Evolutionary conservation across 2,797 vertebrate genomes (phyloP).

Genomic region (Anguilla pacifica): DNA sequence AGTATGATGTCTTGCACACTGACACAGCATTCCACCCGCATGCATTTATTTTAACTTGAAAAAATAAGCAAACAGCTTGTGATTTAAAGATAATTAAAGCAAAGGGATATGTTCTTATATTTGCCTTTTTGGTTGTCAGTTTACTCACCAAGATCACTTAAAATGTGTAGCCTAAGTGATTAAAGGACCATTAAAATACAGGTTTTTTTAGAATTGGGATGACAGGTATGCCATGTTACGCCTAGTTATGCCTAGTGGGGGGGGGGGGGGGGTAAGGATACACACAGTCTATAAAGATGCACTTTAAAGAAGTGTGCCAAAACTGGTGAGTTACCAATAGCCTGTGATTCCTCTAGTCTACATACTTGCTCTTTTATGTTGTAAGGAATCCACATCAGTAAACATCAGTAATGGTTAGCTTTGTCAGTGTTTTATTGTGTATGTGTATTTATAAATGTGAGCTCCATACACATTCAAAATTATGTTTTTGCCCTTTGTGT

Average conservation of each 20-base stretch:
- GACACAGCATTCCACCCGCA: too few relatives aligned
- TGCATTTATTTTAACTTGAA: too few relatives aligned
- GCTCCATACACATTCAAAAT: neutral
- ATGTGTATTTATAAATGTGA: neutral
- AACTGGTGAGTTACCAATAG: neutral
- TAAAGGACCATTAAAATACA: too few relatives aligned
- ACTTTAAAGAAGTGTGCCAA: constrained; percentile 15
- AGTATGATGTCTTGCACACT: neutral
- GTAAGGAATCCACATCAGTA: neutral
- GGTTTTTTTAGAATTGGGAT: too few relatives aligned
- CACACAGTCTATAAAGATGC: constrained; percentile 13
- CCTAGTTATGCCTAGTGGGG: neutral
- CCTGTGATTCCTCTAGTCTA: neutral
- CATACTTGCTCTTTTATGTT: neutral
- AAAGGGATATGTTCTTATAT: too few relatives aligned
- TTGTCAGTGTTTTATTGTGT: neutral
- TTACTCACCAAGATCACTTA: too few relatives aligned
- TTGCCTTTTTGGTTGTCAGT: too few relatives aligned
- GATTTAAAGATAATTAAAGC: too few relatives aligned
- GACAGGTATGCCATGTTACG: too few relatives aligned
- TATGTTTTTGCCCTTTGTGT: neutral
- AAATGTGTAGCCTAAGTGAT: too few relatives aligned
- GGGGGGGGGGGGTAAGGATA: too few relatives aligned
- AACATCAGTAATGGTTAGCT: neutral
- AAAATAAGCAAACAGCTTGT: too few relatives aligned